Base-by-base conservation (phyloP, 2,888 invertebrate genomes). In the Trachelus tabidus region DNA sequence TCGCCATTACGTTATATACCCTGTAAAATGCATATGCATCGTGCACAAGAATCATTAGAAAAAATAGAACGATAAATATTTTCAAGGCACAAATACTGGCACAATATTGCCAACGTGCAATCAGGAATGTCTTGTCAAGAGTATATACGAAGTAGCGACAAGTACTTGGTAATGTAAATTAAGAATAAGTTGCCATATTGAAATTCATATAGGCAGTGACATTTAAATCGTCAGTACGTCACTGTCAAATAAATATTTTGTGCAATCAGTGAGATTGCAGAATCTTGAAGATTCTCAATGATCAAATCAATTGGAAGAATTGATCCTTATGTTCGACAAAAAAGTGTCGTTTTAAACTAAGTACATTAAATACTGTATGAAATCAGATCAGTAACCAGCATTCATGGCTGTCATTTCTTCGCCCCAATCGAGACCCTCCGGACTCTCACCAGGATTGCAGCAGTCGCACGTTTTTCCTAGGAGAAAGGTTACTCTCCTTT, bases 331-430 rank as follows among this genome's bases (percentile, higher is more conserved):
- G 71, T 34, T 15, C 30, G 71, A 71, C 12, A 71, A 71, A 9
- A 15, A 71, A 30, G 12, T 33, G 71, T 33, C 33, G 11, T 30
- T 34, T 71, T 12, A 71, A 56, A 23, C 1, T 56, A 56, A 56
- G 40, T 56, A 56, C 40, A 9, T 56, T 1, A 23, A 56, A 56
- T 56, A 9, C 40, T 56, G 40, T 6, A 9, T 56, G 9, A 23
- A 56, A 56, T 71, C 11, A 34, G 34, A 12, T 86, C 85, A 93
- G 87, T 93, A 93, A 75, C 94, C 94, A 30, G 95, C 95, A 87
- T 96, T 96, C 94, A 97, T 97, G 81, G 97, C 96, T 76, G 96
- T 95, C 96, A 97, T 95, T 92, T 97, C 97, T 87, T 97, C 97
- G 0, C 97, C 97, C 97, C 97, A 97, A 87, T 97, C 97, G n/a